Base-by-base conservation (phyloP, 2,888 invertebrate species). In the Acanthosoma haemorrhoidale region DNA sequence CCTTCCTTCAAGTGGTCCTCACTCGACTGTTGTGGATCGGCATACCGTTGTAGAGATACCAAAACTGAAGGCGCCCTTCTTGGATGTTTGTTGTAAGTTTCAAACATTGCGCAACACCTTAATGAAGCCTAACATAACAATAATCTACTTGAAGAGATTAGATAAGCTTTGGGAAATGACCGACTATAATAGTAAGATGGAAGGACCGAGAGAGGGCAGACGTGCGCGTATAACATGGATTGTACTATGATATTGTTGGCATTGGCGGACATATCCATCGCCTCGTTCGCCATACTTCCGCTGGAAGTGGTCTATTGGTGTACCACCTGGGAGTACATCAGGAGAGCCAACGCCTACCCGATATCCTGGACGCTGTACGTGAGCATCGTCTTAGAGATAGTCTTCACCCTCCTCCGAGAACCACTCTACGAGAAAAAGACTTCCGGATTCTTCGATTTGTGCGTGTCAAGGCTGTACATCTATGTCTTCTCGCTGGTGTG, bases 361-460 rank as follows among this genome's bases (percentile, higher is more conserved):
- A 79, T 75, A n/a, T 77, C 78, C 77, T 69, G 72, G 32, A 76
- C 76, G 58, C 84, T 83, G 73, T 68, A 83, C 1, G 76, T 85
- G 36, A 87, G 88, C 1, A 80, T 83, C 4, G 74, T 81, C 0
- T 77, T 87, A 31, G 86, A 87, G 74, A 76, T 83, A 8, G 78
- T 81, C n/a, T 85, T 88, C 72, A 83, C 86, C 0, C 76, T 85
- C 76, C 78, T 82, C 75, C 85, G 85, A 79, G 84, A 80, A 16
- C 67, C 64, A 2, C 51, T 75, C 8, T 75, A 73, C 51, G 72
- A 73, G 32, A 43, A 64, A 25, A 25, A 63, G 31, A 61, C 59
- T n/a, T 43, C 70, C 13, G 73, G 75, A 36, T 59, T 73, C 16
- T 29, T 60, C 32, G 75, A 72, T 61, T 66, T 63, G 25, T 15